These are phyloP conservation scores for Leptopilina myrica DNA, from an alignment of 2,888 invertebrate genomes.

Conservation along the genomic window DNA sequence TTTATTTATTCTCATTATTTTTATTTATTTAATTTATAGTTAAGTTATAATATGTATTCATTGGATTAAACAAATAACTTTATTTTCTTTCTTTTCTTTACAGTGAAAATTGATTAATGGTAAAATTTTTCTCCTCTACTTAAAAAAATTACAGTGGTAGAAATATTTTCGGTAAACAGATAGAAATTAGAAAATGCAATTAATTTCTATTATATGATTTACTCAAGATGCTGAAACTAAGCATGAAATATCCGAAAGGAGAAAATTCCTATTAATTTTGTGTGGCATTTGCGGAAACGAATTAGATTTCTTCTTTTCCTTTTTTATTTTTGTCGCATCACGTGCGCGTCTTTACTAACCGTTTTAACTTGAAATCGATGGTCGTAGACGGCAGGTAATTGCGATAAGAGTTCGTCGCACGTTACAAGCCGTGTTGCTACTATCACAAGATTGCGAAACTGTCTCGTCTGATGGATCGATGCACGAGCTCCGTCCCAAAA, in stretches of 20 bases:
- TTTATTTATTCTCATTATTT: no score
- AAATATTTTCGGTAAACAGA: no score
- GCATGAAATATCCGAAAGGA: no score
- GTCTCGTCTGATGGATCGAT: conserved; percentile 53
- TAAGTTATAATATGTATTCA: no score
- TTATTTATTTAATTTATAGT: no score
- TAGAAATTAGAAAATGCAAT: no score
- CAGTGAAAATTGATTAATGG: no score
- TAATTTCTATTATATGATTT: neutral
- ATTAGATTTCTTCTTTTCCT: conserved; percentile 48
- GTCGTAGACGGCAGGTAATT: conserved; percentile 58
- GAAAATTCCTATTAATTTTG: conserved; percentile 14
- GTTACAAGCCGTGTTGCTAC: conserved; percentile 50
- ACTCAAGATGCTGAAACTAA: no score
- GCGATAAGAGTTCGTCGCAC: conserved; percentile 60
- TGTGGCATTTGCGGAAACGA: conserved; percentile 43
- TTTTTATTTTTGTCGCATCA: conserved; percentile 37
- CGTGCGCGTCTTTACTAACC: conserved; percentile 58
- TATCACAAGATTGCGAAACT: conserved; percentile 52
- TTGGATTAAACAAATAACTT: no score
- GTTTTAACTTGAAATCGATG: conserved; percentile 58
- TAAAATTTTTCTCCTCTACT: no score
- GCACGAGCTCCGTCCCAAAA: conserved; percentile 12
- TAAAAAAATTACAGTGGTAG: no score
- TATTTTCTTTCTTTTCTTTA: no score